A percentile compares a stretch with the other conserved stretches of the same genome.
Conservation (phyloP, 1,140 invertebrate species). For the Leucophenga varia region DNA sequence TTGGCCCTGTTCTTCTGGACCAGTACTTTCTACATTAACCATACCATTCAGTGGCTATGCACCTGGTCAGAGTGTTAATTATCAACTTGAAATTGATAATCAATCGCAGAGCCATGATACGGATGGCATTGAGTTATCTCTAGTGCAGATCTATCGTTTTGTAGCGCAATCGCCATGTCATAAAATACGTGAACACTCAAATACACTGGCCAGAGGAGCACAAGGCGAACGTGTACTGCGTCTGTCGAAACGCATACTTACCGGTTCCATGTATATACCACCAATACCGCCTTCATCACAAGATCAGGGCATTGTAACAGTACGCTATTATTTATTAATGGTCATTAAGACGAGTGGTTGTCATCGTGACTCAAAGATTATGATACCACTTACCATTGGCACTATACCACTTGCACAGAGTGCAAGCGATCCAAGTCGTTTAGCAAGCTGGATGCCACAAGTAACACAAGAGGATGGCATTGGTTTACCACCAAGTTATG, state of each 20-base stretch:
- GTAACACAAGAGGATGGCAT: too few species aligned
- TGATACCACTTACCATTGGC: constrained; percentile 37
- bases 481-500: constrained; percentile 39
- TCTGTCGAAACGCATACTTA: not conserved
- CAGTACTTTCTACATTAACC: not conserved
- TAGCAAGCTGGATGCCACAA: constrained; percentile 30
- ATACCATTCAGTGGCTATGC: constrained; percentile 4
- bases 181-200: not conserved
- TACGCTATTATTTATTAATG: constrained; percentile 27
- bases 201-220: too few species aligned
- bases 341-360: constrained; percentile 30
- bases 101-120: constrained; percentile 2
- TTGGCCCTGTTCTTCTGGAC: constrained; percentile 3
- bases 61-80: constrained; percentile 6
- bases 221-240: not conserved
- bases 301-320: constrained; percentile 23
- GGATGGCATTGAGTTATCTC: constrained; percentile 15
- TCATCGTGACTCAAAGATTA: constrained; percentile 24
- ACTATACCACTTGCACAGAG: constrained; percentile 38
- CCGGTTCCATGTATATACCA: constrained; percentile 2
- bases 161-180: constrained; percentile 18
- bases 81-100: constrained; percentile 2
- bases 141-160: constrained; percentile 30
- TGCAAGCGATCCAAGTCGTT: constrained; percentile 22
- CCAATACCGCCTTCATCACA: not conserved